A percentile compares a stretch with the other conserved stretches of the same genome.
Evolutionary conservation across 2,888 invertebrate species (phyloP).

Genomic region (Euphydryas editha): DNA sequence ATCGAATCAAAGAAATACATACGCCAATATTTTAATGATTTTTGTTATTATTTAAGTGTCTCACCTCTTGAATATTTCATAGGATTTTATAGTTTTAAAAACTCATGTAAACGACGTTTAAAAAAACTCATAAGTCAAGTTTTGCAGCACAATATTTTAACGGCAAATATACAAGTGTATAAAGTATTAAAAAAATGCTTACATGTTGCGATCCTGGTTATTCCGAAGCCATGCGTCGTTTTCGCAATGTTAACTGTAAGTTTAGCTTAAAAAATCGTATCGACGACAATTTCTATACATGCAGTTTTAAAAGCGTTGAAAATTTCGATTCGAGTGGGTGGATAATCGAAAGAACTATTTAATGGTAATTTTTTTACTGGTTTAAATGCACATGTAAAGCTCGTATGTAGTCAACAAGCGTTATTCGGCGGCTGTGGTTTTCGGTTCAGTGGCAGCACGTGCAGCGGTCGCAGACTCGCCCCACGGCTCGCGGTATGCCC

Average conservation of each 20-base stretch:
- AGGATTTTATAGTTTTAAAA: too few relatives aligned
- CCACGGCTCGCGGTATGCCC: constrained; percentile 57
- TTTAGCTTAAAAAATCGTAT: constrained; percentile 35
- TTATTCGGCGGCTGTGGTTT: constrained; percentile 27
- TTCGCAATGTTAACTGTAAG: constrained; percentile 30
- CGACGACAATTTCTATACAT: constrained; percentile 46
- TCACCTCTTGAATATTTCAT: background rate
- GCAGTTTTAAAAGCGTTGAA: constrained; percentile 47
- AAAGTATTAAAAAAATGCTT: constrained; percentile 48
- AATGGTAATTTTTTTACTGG: constrained; percentile 52
- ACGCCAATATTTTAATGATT: too few relatives aligned
- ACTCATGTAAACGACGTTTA: too few relatives aligned
- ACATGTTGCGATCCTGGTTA: constrained; percentile 67
- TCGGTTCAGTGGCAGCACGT: constrained; percentile 72
- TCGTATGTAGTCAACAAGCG: constrained; percentile 28
- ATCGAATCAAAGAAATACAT: constrained; percentile 1
- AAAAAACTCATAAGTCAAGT: constrained; percentile 66
- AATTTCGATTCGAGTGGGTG: constrained; percentile 29
- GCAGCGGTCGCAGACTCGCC: constrained; percentile 69
- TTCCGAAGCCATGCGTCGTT: constrained; percentile 79
- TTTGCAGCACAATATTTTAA: constrained; percentile 52
- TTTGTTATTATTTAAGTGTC: too few relatives aligned
- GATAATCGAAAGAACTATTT: constrained; percentile 36
- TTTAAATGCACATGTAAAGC: constrained; percentile 68
- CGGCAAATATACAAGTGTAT: constrained; percentile 47